Evolutionary conservation across 1,140 invertebrate genomes (phyloP), one percentile per base, ranked within the genome.

Genomic region (Hydropsyche tenuis): DNA sequence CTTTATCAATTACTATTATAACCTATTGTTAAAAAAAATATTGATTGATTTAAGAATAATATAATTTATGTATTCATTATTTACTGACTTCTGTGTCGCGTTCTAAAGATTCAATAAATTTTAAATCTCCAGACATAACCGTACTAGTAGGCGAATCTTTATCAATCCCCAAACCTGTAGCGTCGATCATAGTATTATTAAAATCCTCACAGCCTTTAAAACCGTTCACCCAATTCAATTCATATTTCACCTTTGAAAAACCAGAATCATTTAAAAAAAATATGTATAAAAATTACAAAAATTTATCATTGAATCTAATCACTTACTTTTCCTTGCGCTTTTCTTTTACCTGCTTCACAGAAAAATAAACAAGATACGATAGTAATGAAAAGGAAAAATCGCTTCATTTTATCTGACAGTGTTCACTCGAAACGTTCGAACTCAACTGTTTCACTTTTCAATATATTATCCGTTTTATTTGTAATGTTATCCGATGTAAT

Each of bases 1-100:
- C 74, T 69, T 82, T 84, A 25, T 78, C 80, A 27, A 83, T 73
- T n/a, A 79, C 73, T 56, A 83, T 63, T 20, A 79, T 75, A 60
- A 82, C 62, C 82, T 84, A 45, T 37, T 37, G 3, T 3, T 37
- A 37, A 37, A n/a, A n/a, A n/a, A 20, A 78, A 53, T 20, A 20
- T 62, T 11, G 56, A 22, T 27, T 53, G 56, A 77, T n/a, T n/a
- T n/a, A n/a, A n/a, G n/a, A n/a, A n/a, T n/a, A n/a, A 45, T 45
- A 5, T 51, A 51, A 51, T 5, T n/a, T 51, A 20, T 5, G 46
- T 51, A 14, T 5, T 51, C 20, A 25, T 60, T 23, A 60, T 60
- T 23, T 14, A 60, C 22, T 60, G 4, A 60, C 56, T 25, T 60
- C 56, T 14, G 56, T 60, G 7, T 60, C 56, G n/a, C 25, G 22